These are phyloP conservation scores for Drosophila anomelani DNA, from an alignment of 2,888 invertebrate genomes.

Conservation along the genomic window DNA sequence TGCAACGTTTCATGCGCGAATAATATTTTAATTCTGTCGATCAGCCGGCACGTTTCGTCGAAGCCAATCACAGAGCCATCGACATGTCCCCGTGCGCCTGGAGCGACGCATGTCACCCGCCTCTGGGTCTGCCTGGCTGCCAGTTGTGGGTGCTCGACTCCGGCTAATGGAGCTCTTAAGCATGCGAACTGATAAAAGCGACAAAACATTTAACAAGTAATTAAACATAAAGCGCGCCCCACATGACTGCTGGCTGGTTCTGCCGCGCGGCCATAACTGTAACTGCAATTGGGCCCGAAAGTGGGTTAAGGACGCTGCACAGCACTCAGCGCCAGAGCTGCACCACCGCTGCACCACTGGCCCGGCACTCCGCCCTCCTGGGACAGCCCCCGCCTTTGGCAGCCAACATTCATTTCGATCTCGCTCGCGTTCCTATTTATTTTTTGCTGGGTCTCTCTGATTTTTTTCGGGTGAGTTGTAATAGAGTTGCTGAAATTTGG, in stretches of 20 bases:
- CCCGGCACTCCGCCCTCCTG: slow-evolving; percentile 37
- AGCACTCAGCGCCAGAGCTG: slow-evolving; percentile 56
- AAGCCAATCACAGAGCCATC: slow-evolving; percentile 56
- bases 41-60: slow-evolving; percentile 57
- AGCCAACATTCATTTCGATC: slow-evolving; percentile 52
- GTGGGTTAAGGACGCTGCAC: slow-evolving; percentile 73
- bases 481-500: slow-evolving; percentile 79
- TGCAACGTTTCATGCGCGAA: slow-evolving; percentile 59
- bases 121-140: slow-evolving; percentile 1
- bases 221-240: slow-evolving; percentile 67
- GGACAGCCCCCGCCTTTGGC: slow-evolving; percentile 67
- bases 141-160: slow-evolving; percentile 44
- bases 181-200: slow-evolving; percentile 63
- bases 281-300: slow-evolving; percentile 46
- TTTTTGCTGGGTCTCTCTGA: slow-evolving; percentile 40
- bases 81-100: slow-evolving; percentile 41
- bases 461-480: slow-evolving; percentile 58
- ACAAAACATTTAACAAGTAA: slow-evolving; percentile 77
- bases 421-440: slow-evolving; percentile 30
- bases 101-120: slow-evolving; percentile 54
- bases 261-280: slow-evolving; percentile 29
- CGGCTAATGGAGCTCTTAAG: slow-evolving; percentile 60
- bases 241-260: slow-evolving; percentile 43
- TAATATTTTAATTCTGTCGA: slow-evolving; percentile 69
- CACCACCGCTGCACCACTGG: slow-evolving; percentile 15